Percentiles rank a stretch among this genome's conserved stretches.
These are phyloP conservation scores for Pogonomyrmex barbatus DNA, from an alignment of 1,140 invertebrate species.

Conservation along the genomic window DNA sequence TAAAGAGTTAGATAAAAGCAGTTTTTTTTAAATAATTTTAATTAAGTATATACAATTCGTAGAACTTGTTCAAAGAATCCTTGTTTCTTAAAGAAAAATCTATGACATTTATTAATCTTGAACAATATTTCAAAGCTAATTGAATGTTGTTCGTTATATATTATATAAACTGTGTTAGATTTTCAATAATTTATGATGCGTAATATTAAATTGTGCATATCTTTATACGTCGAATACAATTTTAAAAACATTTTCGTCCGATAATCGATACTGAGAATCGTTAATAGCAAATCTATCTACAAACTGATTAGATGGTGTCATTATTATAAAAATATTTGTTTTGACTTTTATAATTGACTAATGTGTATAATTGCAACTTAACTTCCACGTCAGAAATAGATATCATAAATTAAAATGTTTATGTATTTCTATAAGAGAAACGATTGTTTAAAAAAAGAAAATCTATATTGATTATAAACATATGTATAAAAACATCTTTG, in stretches of 20 bases:
- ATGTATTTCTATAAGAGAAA: background rate
- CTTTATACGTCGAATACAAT: background rate
- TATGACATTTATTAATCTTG: background rate
- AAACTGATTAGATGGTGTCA: background rate
- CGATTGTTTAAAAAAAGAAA: background rate
- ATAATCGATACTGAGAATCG: background rate
- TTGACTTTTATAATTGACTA: background rate
- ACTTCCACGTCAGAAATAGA: background rate
- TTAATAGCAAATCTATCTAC: background rate
- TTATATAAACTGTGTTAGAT: background rate
- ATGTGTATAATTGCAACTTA: background rate
- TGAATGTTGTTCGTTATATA: conserved; percentile 1
- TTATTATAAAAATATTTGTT: background rate
- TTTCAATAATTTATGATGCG: background rate
- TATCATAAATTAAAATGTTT: background rate
- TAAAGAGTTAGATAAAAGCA: background rate
- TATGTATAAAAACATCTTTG: background rate
- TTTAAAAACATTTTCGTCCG: background rate
- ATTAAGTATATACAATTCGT: background rate
- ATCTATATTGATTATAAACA: background rate
- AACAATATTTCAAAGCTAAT: background rate
- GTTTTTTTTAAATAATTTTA: background rate
- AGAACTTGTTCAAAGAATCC: background rate
- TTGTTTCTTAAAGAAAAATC: background rate
- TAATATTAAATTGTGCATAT: background rate